Conservation (phyloP, 2,797 vertebrate species). For the Pristis pectinata region DNA sequence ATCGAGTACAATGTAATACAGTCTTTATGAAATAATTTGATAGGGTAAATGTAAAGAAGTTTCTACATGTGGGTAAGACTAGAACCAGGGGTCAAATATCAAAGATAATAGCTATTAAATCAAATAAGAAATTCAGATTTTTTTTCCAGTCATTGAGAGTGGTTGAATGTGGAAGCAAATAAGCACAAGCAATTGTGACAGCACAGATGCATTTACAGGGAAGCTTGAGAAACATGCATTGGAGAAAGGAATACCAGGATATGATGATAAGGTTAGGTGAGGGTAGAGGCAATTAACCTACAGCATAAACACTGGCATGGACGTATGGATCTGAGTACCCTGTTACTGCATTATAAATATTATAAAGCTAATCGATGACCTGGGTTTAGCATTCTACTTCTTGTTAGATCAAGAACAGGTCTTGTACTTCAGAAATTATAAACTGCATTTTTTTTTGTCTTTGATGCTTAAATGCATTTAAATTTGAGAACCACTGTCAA, state of each 20-base stretch:
- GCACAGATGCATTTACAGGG: not conserved
- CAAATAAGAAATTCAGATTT: not conserved
- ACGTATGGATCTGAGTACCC: not conserved
- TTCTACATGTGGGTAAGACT: not conserved
- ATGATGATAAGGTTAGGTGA: not conserved
- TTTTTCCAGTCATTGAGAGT: not conserved
- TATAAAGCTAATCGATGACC: not conserved
- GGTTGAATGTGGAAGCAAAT: not conserved
- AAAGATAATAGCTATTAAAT: not conserved
- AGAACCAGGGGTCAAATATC: not conserved
- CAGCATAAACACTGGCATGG: not conserved
- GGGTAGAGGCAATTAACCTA: not conserved
- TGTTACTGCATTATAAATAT: not conserved
- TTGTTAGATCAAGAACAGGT: not conserved
- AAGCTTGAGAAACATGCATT: not conserved
- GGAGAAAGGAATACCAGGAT: not conserved
- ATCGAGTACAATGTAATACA: not conserved
- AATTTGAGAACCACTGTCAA: too few relatives aligned
- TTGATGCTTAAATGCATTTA: too few relatives aligned
- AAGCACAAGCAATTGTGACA: not conserved
- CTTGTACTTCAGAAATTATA: too few relatives aligned
- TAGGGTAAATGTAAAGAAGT: not conserved
- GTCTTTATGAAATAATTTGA: not conserved
- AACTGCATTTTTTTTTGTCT: too few relatives aligned
- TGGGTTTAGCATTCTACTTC: not conserved